Base-by-base conservation (phyloP, 2,888 invertebrate genomes). In the Deilephila elpenor region DNA sequence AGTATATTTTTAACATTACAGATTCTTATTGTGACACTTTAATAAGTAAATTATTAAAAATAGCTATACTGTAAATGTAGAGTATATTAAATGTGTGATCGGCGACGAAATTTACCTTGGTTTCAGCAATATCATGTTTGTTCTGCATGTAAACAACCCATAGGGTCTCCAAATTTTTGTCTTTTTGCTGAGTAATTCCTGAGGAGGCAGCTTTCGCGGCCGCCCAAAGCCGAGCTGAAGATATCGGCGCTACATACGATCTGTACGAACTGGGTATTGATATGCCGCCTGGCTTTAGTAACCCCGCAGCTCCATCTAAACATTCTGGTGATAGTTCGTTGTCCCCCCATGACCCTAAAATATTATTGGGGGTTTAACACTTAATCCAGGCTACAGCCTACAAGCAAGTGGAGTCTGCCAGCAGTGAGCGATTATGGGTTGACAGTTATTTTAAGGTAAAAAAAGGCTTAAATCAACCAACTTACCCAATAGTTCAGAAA, bases 291-390 rank as follows among this genome's bases (percentile, higher is more conserved):
- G 96, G 95, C 93, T 97, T 97, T 6, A 99, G 93, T 78, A 98
- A 97, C 59, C 97, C 96, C 82, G 98, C 97, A 3, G 98, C 99
- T 3, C 99, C 99, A 91, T 99, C 99, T 71, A 99, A 95, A 90
- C 99, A 99, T 91, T 99, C 99, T 0, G 99, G 99, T 0, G 99
- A 99, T 17, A 99, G 95, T 93, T 99, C 99, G 89, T 99, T 99
- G 89, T 99, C 99, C 29, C 99, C 99, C 95, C 99, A 99, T 1
- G 99, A 99, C 0, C 97, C 96, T 95, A 11, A 32, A 34, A 14
- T 70, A 56, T 17, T 37, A n/a, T 11, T 32, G 37, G 37, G 20
- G 14, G 0, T 17, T 25, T 17, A 32, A 60, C 5, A 11, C 17
- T 25, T 60, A 5, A 25, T 14, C 17, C 56, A 56, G 32, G 17